Percentiles rank a stretch among this genome's conserved stretches.
These are phyloP conservation scores for Leptobrachium ailaonicum DNA, from an alignment of 2,113 vertebrate genomes.

Conservation along the genomic window DNA sequence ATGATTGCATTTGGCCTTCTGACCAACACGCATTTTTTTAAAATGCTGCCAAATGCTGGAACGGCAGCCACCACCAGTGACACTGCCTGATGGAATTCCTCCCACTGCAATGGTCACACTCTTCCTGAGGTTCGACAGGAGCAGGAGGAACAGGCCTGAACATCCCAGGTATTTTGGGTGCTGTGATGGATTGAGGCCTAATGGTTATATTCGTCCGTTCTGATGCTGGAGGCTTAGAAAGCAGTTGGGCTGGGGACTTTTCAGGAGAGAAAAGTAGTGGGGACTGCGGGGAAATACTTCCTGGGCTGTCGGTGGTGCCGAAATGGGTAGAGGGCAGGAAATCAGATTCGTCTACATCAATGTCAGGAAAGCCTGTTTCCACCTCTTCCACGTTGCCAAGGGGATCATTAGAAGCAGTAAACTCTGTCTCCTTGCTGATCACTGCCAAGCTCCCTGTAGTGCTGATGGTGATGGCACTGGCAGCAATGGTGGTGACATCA, in stretches of 20 bases:
- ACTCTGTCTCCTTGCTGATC: background rate
- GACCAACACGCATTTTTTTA: too few species aligned
- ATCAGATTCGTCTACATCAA: too few species aligned
- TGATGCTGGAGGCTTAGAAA: background rate
- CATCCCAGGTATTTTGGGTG: too few species aligned
- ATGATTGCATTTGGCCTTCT: too few species aligned
- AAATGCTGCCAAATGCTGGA: too few species aligned
- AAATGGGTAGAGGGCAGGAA: too few species aligned
- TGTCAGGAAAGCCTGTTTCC: too few species aligned
- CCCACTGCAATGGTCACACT: background rate
- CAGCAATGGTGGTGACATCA: background rate
- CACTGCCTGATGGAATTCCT: too few species aligned
- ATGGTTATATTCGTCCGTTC: background rate
- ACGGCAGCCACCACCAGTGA: too few species aligned
- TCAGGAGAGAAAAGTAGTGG: background rate
- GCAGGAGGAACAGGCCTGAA: background rate
- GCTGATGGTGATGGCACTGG: background rate
- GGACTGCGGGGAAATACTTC: background rate
- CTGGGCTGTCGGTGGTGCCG: too few species aligned
- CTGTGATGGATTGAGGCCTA: background rate
- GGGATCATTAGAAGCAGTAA: background rate
- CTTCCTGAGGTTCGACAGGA: background rate
- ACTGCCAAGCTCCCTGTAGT: background rate
- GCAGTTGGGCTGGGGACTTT: background rate
- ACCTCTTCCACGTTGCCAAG: background rate